Percentiles rank a stretch among this genome's conserved stretches.
Conservation (phyloP, 1,140 invertebrate genomes). For the Yoshiicerus persimilis region DNA sequence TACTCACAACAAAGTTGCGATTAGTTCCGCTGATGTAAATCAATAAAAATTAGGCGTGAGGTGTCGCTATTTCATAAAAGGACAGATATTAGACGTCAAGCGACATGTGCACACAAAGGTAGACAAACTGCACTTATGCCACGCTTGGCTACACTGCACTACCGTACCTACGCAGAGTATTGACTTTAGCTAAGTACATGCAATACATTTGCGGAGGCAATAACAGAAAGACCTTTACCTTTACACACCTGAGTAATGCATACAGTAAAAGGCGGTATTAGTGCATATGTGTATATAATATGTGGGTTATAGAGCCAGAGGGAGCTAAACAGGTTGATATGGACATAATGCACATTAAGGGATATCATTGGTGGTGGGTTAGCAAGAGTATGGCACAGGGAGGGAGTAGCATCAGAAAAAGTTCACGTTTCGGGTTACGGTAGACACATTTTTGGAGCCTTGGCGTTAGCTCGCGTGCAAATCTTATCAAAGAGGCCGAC, state of each 20-base stretch:
- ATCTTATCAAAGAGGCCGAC: constrained; percentile 38
- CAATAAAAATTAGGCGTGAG: constrained; percentile 35
- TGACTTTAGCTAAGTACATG: neutral
- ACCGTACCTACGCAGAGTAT: too few species aligned
- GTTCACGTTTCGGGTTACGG: neutral
- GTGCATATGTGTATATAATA: neutral
- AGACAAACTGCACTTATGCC: neutral
- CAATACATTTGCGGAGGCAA: neutral
- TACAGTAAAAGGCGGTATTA: neutral
- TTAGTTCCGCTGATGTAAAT: neutral
- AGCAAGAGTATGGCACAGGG: too few species aligned
- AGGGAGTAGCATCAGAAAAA: neutral
- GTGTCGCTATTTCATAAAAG: constrained; percentile 26
- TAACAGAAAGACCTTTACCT: neutral
- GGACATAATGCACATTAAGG: neutral
- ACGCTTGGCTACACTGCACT: neutral
- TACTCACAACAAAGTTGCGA: neutral
- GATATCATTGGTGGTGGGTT: neutral
- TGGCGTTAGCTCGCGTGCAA: constrained; percentile 29
- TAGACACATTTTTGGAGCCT: neutral
- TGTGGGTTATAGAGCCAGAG: neutral
- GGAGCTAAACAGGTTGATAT: neutral
- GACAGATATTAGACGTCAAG: neutral
- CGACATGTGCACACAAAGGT: neutral
- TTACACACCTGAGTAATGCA: neutral